Base-by-base conservation (phyloP, 2,888 invertebrate species). In the Leptopilina syphax region DNA sequence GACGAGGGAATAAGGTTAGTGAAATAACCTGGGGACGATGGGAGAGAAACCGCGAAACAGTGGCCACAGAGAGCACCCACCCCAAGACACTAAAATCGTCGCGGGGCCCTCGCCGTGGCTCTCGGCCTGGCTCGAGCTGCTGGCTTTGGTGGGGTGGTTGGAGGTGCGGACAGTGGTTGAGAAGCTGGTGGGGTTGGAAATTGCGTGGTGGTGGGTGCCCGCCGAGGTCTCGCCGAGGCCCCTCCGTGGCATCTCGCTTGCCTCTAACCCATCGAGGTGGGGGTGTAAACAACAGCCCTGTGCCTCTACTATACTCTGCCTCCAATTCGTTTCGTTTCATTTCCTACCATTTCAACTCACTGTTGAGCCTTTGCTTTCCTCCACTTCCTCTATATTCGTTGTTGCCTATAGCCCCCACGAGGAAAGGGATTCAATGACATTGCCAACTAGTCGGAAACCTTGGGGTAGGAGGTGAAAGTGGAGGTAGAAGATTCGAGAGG, bases 101-200 rank as follows among this genome's bases (percentile, higher is more conserved):
- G 91, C 90, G 91, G 89, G 91, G 89, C 90, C 90, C 90, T 90
- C 91, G 90, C 88, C 89, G 90, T 89, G 88, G 89, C 89, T 88
- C 88, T 88, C 89, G 89, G 89, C 87, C 87, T 89, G 89, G 89
- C 90, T 88, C 88, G 88, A 87, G 88, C 87, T 89, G 84, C 82
- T 81, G 88, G 88, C 88, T 91, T 90, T 91, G 91, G 91, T 91
- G 91, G 91, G 91, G 91, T 91, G 89, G 89, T 91, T 90, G 90
- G 91, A 91, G 91, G 90, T 91, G 90, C 91, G 91, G 91, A 91
- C 90, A 91, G 91, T 91, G 91, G 90, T 91, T 90, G 91, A 90
- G 91, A 89, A 88, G 90, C 90, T 91, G 92, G 92, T 92, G 92
- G 92, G 92, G 92, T 92, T 92, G 92, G 90, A 91, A 92, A 91